Evolutionary conservation across 2,888 invertebrate species (phyloP).

Genomic region (Tetranychus piercei): DNA sequence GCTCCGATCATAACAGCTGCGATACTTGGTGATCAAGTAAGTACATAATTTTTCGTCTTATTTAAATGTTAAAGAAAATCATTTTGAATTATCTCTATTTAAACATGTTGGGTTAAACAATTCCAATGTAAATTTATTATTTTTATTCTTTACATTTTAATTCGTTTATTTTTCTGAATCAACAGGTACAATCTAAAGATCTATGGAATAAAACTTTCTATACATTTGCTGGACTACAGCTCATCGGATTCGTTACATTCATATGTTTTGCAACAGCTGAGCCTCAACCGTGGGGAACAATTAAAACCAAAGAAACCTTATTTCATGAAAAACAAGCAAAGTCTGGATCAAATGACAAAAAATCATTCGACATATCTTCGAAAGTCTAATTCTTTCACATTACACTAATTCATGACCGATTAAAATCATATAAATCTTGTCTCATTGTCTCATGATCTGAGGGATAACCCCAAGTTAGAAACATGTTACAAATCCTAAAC

Average conservation of each 20-base stretch:
- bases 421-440: too few species aligned
- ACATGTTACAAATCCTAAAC: too few species aligned
- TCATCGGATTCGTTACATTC: neutral
- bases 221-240: neutral
- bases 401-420: too few species aligned
- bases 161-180: neutral
- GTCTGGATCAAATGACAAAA: too few species aligned
- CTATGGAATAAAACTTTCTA: neutral
- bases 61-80: too few species aligned
- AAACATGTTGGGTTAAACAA: too few species aligned
- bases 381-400: too few species aligned
- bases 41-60: neutral
- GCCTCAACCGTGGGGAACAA: neutral
- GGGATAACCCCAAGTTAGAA: too few species aligned
- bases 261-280: neutral
- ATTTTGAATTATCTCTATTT: too few species aligned
- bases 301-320: neutral
- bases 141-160: neutral
- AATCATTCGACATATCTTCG: too few species aligned
- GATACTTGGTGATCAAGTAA: neutral
- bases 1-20: conserved; percentile 6
- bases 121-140: neutral
- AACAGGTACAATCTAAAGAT: neutral
- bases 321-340: too few species aligned
- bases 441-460: too few species aligned